Percentiles rank a stretch among this genome's conserved stretches.
Conservation (phyloP, 2,797 vertebrate genomes). For the Peromyscus eremicus region DNA sequence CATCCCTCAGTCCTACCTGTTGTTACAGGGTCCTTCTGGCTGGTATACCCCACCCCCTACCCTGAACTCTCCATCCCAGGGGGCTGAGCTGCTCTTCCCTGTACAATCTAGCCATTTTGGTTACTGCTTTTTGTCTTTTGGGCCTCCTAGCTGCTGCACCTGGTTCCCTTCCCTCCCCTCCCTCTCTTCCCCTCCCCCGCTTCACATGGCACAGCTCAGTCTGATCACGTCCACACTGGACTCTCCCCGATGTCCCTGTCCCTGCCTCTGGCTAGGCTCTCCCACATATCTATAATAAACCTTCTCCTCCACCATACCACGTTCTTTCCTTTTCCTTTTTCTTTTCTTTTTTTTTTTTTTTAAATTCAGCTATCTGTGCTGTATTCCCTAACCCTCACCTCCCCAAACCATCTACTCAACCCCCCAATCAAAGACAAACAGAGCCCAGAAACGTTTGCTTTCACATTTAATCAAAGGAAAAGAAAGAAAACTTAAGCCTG, state of each 20-base stretch:
- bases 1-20: not conserved
- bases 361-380: not conserved
- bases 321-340: not conserved
- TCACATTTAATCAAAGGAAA: constrained; percentile 78
- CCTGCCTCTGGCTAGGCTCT: not conserved
- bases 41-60: not conserved
- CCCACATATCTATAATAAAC: not conserved
- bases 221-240: not conserved
- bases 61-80: not conserved
- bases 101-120: not conserved
- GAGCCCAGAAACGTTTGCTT: constrained; percentile 45
- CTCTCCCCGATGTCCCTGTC: not conserved
- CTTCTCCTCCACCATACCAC: not conserved
- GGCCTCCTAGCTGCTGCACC: not conserved
- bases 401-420: not conserved
- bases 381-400: not conserved
- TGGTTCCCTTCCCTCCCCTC: not conserved
- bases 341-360: not conserved
- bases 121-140: not conserved
- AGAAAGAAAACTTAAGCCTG: constrained; percentile 38
- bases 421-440: constrained; percentile 20
- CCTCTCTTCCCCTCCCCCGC: not conserved
- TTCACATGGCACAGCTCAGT: not conserved
- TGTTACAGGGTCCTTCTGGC: not conserved
- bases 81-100: not conserved